Base-by-base conservation (phyloP, 2,797 vertebrate species). In the Trichosurus vulpecula region DNA sequence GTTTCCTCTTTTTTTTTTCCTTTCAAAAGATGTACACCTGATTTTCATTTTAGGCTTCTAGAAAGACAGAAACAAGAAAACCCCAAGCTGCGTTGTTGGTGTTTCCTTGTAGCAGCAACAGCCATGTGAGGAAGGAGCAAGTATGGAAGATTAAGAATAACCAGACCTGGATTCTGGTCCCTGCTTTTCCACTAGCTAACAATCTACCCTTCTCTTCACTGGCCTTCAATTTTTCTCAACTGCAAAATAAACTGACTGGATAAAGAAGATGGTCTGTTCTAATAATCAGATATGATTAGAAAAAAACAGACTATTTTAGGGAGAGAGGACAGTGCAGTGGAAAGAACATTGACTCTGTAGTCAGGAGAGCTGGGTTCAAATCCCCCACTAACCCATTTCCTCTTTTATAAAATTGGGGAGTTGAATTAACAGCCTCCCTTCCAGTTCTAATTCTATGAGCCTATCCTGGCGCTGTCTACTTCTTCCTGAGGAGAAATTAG, bases 151-250 rank as follows among this genome's bases (percentile, higher is more conserved):
- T 1, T 27, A 57, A 57, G 11, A n/a, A 2, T 54, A 29, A 54
- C 61, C 31, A 93, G 61, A 54, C 19, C 52, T 89, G 16, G 0
- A 3, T 47, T 92, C 90, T 61, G 52, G 54, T 92, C 52, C 30
- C 94, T 11, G 9, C 66, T 81, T 81, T 51, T 90, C 31, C 54
- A 16, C 56, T 81, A 0, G 52, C 52, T 1, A 41, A n/a, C 41
- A 31, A 41, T 91, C 95, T 35, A 47, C 47, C 92, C 14, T 41
- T 81, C 93, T 31, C 54, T 8, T 92, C 91, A 90, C 0, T 22
- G 90, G 52, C 12, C 29, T 87, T n/a, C 90, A 61, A 53, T n/a
- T 57, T 96, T 94, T 96, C 93, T 93, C 56, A 16, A 53, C 74
- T 92, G 19, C 94, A 66, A 96, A 95, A 54, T 51, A 35, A 74